These are phyloP conservation scores for Hyposmocoma kahamanoa DNA, from an alignment of 1,140 invertebrate species.

Conservation along the genomic window DNA sequence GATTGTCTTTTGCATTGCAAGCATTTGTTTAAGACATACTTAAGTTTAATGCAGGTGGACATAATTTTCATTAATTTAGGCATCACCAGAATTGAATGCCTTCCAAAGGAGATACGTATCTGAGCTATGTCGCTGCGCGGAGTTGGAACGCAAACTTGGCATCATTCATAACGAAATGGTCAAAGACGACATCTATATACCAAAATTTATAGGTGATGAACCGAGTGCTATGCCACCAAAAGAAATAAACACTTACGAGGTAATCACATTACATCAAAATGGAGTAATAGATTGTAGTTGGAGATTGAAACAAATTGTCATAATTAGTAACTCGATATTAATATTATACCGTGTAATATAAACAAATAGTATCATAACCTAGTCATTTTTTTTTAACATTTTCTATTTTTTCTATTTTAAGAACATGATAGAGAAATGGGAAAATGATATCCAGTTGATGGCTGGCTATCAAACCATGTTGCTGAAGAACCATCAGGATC, in stretches of 20 bases:
- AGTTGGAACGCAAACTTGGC: conserved; percentile 79
- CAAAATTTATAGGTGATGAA: conserved; percentile 12
- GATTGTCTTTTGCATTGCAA: too few relatives aligned
- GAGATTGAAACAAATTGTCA: too few relatives aligned
- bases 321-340: too few relatives aligned
- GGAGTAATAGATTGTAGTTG: too few relatives aligned
- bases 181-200: conserved; percentile 35
- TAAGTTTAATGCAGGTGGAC: too few relatives aligned
- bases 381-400: background rate
- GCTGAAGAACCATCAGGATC: conserved; percentile 89
- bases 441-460: conserved; percentile 87
- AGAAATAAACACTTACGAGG: conserved; percentile 22
- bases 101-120: conserved; percentile 79
- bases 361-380: background rate
- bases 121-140: conserved; percentile 78
- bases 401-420: conserved; percentile 44
- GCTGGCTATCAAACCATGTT: conserved; percentile 89
- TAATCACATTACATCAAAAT: background rate
- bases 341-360: too few relatives aligned
- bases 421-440: conserved; percentile 88
- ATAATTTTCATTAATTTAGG: too few relatives aligned
- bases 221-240: conserved; percentile 33
- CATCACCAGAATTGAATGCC: conserved; percentile 74
- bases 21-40: too few relatives aligned
- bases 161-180: conserved; percentile 80